phyloP scores from a whole-genome alignment of 2,797 vertebrate species.

The Mormyrus proboscirostris region DNA sequence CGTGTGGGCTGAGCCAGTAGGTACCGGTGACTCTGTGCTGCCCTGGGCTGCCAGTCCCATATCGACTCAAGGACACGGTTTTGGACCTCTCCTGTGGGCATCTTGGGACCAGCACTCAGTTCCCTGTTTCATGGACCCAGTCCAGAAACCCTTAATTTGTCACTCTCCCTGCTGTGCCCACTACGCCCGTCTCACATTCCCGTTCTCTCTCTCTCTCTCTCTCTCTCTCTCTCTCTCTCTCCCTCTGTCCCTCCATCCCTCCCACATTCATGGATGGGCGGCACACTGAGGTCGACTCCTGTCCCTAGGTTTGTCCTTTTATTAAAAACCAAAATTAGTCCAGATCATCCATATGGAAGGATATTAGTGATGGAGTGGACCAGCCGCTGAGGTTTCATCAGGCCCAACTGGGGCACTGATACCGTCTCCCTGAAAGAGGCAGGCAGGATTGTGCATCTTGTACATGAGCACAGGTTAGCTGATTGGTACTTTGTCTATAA shows the following conservation, averaged over 20 bases:
- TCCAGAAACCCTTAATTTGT: slow-evolving; percentile 26
- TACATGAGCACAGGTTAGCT: background rate
- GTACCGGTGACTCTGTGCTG: background rate
- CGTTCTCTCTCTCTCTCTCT: slow-evolving; percentile 16
- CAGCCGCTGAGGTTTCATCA: background rate
- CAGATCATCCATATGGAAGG: background rate
- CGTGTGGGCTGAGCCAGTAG: background rate
- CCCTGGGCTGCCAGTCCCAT: background rate
- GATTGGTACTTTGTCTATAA: background rate
- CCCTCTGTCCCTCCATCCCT: background rate
- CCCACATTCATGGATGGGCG: background rate
- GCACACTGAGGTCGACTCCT: background rate
- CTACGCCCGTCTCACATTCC: slow-evolving; percentile 21
- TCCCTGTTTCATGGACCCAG: background rate
- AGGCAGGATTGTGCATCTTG: background rate
- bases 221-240: slow-evolving; percentile 15
- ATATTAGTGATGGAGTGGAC: background rate
- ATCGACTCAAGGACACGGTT: slow-evolving; percentile 30
- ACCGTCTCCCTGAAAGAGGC: background rate
- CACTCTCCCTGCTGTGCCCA: slow-evolving; percentile 17
- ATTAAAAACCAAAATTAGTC: background rate
- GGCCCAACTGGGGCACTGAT: background rate
- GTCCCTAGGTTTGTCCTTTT: background rate
- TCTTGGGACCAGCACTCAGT: slow-evolving; percentile 7
- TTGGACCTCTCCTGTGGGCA: slow-evolving; percentile 9